phyloP scores from a whole-genome alignment of 2,888 invertebrate species.

The Brenthis ino region DNA sequence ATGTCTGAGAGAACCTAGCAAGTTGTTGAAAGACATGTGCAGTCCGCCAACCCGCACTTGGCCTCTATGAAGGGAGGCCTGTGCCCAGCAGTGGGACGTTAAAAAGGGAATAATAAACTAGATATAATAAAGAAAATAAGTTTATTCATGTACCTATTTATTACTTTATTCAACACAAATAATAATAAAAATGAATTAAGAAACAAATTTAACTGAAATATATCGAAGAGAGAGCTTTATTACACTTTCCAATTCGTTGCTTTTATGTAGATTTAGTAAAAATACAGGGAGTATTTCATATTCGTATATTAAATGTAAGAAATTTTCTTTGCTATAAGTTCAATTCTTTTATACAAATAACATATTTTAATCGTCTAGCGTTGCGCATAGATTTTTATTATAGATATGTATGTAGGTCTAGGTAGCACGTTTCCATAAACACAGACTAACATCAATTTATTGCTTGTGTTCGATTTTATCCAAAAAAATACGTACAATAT shows the following conservation, averaged over 20 bases:
- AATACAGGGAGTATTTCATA: slow-evolving; percentile 1
- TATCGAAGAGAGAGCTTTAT: slow-evolving; percentile 13
- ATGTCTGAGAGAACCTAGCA: no score
- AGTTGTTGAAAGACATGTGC: no score
- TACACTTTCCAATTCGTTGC: slow-evolving; percentile 21
- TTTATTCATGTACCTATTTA: neutral
- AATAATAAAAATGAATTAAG: neutral
- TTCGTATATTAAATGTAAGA: slow-evolving; percentile 17
- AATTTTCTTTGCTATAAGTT: neutral
- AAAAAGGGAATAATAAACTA: no score
- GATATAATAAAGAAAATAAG: no score
- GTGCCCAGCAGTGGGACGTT: no score
- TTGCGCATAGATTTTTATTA: no score
- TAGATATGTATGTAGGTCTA: neutral
- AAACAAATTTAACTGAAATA: slow-evolving; percentile 18
- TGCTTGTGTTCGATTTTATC: neutral
- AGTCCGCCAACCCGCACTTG: no score
- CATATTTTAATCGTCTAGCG: no score
- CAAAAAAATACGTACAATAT: neutral
- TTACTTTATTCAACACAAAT: neutral
- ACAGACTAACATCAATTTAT: no score
- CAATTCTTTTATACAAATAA: neutral
- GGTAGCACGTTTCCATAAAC: no score
- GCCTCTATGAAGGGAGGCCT: no score
- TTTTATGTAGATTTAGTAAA: slow-evolving; percentile 24